Conservation (phyloP, 2,888 invertebrate species). For the Orthonychiurus folsomi region DNA sequence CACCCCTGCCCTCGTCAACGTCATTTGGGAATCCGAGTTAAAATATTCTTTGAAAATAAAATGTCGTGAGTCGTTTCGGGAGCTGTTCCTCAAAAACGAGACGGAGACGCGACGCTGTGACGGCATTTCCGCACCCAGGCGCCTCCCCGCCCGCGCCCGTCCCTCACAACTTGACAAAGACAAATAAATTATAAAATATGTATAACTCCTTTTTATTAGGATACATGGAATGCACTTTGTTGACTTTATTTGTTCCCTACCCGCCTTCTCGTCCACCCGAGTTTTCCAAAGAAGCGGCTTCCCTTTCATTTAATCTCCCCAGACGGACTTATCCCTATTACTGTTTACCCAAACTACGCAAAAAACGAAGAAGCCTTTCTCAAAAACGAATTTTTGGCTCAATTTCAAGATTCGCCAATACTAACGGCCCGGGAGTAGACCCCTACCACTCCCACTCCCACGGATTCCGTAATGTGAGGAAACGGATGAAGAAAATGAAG, state of each 20-base stretch:
- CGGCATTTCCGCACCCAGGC: too few species aligned
- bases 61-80: neutral
- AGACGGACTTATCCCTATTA: neutral
- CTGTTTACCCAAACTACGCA: neutral
- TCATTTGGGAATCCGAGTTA: neutral
- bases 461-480: neutral
- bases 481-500: constrained; percentile 8
- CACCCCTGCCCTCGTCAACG: too few species aligned
- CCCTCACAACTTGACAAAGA: neutral
- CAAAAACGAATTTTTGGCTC: constrained; percentile 9
- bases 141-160: neutral
- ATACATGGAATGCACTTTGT: constrained; percentile 1
- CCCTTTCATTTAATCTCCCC: neutral
- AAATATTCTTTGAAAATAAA: neutral
- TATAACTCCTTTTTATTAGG: neutral
- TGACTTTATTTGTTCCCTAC: too few species aligned
- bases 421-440: neutral
- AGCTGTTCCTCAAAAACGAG: too few species aligned
- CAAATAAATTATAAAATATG: neutral
- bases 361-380: neutral
- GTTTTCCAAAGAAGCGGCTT: too few species aligned
- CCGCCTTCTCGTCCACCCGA: too few species aligned
- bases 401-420: neutral
- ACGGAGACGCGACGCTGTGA: too few species aligned
- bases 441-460: too few species aligned